phyloP scores from a whole-genome alignment of 2,888 invertebrate species.

The Tortrix viridana region DNA sequence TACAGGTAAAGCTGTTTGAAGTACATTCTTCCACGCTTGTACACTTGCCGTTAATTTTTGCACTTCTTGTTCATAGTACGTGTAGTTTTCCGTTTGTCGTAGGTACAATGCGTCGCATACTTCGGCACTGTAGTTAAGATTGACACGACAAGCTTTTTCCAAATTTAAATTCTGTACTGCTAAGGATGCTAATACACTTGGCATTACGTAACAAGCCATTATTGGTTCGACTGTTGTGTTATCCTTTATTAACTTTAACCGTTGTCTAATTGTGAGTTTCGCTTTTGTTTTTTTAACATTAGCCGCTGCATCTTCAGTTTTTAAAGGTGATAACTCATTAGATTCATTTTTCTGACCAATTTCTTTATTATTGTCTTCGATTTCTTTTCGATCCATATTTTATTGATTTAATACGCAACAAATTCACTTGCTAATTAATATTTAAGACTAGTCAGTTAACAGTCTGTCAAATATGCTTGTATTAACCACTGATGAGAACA shows the following conservation, averaged over 20 bases:
- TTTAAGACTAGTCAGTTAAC: no score
- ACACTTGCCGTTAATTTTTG: slow-evolving; percentile 90
- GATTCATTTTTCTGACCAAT: slow-evolving; percentile 47
- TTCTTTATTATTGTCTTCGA: slow-evolving; percentile 45
- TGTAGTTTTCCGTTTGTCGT: slow-evolving; percentile 86
- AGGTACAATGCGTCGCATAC: slow-evolving; percentile 90
- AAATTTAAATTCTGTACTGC: slow-evolving; percentile 92
- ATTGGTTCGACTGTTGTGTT: slow-evolving; percentile 90
- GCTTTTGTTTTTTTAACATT: slow-evolving; percentile 47
- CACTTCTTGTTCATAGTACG: slow-evolving; percentile 84
- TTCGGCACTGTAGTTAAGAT: slow-evolving; percentile 87
- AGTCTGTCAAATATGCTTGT: neutral
- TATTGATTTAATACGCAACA: neutral
- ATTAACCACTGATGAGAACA: slow-evolving; percentile 3
- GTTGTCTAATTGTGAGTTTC: slow-evolving; percentile 60
- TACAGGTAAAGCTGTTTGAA: slow-evolving; percentile 92
- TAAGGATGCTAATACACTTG: slow-evolving; percentile 86
- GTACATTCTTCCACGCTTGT: slow-evolving; percentile 92
- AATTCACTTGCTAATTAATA: neutral
- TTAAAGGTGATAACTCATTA: slow-evolving; percentile 60
- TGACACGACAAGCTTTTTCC: slow-evolving; percentile 94
- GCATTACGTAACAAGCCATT: slow-evolving; percentile 88
- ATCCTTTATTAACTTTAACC: slow-evolving; percentile 66
- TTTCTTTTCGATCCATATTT: slow-evolving; percentile 40
- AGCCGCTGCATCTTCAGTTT: slow-evolving; percentile 45